Evolutionary conservation across 2,888 invertebrate genomes (phyloP), one percentile per base, ranked within the genome.

Genomic region (Exephanes ischioxanthus): DNA sequence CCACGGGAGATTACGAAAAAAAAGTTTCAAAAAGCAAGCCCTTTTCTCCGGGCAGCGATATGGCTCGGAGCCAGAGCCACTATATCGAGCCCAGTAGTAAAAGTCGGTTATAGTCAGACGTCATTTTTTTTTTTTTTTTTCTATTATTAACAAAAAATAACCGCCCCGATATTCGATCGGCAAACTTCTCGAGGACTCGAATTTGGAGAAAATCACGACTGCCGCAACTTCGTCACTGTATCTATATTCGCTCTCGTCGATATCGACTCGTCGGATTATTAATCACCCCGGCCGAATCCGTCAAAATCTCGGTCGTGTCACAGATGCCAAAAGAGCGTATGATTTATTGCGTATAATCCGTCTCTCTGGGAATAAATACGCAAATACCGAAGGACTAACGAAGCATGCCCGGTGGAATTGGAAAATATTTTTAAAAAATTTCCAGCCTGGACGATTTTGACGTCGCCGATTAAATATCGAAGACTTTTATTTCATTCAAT

Each of bases 181-280:
- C 45, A 73, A 61, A 45, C n/a, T 66, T 30, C 48, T 30, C 30
- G 45, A 19, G 30, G 22, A 61, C 58, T 58, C 45, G 16, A 75
- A 63, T 30, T 1, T 45, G 3, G 11, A 58, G 14, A 11, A 19
- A 55, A 37, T 55, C 9, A 16, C 9, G 11, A 30, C 48, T 19
- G 7, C 68, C 30, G 6, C 22, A 16, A 2, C 30, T 37, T 33
- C 16, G 26, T 53, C 48, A 7, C 48, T 51, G 55, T n/a, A 58
- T 70, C 4, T 68, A 41, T 30, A 58, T 33, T 68, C 71, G 67
- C 84, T 80, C 77, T 77, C 51, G 45, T 73, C 48, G 55, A 68
- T 70, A 81, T 81, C 84, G 81, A 73, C 70, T 81, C 78, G 68
- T 75, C 33, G 67, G n/a, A 58, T 48, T 48, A 72, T 67, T 67